These are phyloP conservation scores for Myoxocephalus aenaeus DNA, from an alignment of 2,797 vertebrate species.

Conservation along the genomic window DNA sequence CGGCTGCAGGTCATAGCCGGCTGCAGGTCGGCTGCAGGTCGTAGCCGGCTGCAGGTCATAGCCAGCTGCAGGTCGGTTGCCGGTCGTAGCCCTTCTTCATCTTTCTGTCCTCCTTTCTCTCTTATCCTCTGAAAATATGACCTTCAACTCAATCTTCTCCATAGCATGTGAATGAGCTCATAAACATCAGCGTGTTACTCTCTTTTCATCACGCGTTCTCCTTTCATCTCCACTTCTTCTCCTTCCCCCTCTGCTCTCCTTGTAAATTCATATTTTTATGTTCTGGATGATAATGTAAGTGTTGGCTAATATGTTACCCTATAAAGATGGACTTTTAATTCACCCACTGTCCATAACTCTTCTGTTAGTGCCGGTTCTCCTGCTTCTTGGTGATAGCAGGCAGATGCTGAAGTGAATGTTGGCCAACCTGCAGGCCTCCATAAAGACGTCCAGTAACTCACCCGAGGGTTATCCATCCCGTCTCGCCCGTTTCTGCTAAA, in stretches of 20 bases:
- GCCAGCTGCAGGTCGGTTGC: too few relatives aligned
- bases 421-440: slow-evolving; percentile 61
- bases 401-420: slow-evolving; percentile 69
- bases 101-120: neutral
- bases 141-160: slow-evolving; percentile 18
- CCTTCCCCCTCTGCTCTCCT: slow-evolving; percentile 2
- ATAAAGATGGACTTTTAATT: slow-evolving; percentile 71
- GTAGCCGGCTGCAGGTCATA: too few relatives aligned
- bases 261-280: slow-evolving; percentile 54
- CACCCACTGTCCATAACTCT: slow-evolving; percentile 58
- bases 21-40: too few relatives aligned
- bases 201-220: slow-evolving; percentile 17
- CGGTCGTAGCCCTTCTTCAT: too few relatives aligned
- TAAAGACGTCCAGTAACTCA: slow-evolving; percentile 65
- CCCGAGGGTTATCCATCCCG: slow-evolving; percentile 60
- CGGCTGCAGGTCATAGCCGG: too few relatives aligned
- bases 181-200: slow-evolving; percentile 44
- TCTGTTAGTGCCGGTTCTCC: slow-evolving; percentile 40
- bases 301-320: slow-evolving; percentile 71
- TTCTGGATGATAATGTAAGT: slow-evolving; percentile 68
- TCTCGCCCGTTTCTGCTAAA: slow-evolving; percentile 43
- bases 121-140: slow-evolving; percentile 4
- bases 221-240: neutral
- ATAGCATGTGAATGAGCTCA: slow-evolving; percentile 31
- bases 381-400: slow-evolving; percentile 32